Conservation (phyloP, 1,140 invertebrate genomes). For the Cherax quadricarinatus region DNA sequence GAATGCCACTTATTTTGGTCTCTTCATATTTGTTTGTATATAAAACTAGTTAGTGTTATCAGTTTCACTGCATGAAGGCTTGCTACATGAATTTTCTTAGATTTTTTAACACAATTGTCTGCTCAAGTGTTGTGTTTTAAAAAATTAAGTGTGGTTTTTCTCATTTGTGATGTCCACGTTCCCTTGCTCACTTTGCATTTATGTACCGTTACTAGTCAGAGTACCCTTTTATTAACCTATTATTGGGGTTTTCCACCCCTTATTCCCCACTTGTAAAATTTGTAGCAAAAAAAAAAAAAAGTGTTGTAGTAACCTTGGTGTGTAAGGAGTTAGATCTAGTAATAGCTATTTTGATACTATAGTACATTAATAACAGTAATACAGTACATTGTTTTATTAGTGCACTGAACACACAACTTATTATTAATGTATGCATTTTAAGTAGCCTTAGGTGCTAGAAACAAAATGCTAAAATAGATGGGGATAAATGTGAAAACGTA, state of each 20-base stretch:
- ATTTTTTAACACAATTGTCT: background rate
- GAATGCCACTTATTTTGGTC: background rate
- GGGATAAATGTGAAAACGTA: background rate
- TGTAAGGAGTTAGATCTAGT: conserved; percentile 24
- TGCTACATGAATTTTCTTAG: conserved; percentile 26
- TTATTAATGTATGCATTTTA: background rate
- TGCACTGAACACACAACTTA: too few species aligned
- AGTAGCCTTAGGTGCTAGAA: background rate
- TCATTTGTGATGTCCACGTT: background rate
- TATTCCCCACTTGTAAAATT: background rate
- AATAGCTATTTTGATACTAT: background rate
- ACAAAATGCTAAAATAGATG: background rate
- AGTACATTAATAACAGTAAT: too few species aligned
- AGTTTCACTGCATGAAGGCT: conserved; percentile 44
- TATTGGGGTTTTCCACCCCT: background rate
- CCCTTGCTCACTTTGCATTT: background rate
- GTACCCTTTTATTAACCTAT: background rate
- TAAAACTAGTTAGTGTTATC: background rate
- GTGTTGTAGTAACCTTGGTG: conserved; percentile 20
- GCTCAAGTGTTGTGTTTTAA: background rate
- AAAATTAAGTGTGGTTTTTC: background rate
- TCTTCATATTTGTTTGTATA: conserved; percentile 9
- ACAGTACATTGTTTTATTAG: too few species aligned
- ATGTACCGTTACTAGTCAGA: background rate
- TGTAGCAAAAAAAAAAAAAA: background rate